Conservation (phyloP, 2,888 invertebrate species). For the Sycophila texana region DNA sequence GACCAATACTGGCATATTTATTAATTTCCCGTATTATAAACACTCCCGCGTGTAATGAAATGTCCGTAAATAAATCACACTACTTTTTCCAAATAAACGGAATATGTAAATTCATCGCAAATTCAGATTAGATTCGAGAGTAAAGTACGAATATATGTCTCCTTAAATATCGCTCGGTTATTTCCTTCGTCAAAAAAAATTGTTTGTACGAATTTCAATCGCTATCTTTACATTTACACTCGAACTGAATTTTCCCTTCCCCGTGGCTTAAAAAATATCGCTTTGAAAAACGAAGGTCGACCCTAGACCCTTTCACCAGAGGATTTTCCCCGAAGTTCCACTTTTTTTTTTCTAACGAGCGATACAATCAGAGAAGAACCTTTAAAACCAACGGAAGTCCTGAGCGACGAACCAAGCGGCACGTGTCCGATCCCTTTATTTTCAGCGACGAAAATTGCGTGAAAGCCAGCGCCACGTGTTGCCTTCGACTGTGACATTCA, state of each 20-base stretch:
- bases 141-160: no score
- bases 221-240: no score
- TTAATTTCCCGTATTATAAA: slow-evolving; percentile 7
- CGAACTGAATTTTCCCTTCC: neutral
- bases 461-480: slow-evolving; percentile 42
- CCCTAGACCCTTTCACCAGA: slow-evolving; percentile 23
- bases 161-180: no score
- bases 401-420: neutral
- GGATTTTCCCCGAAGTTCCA: neutral
- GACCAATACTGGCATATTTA: slow-evolving; percentile 1
- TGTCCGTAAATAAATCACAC: neutral
- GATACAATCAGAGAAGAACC: slow-evolving; percentile 2
- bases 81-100: neutral
- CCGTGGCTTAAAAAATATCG: neutral
- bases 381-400: slow-evolving; percentile 33
- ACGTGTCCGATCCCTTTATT: slow-evolving; percentile 10
- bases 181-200: slow-evolving; percentile 1
- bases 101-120: neutral
- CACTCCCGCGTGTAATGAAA: neutral
- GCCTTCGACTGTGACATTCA: neutral
- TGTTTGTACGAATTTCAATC: slow-evolving; percentile 1
- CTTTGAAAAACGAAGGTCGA: neutral
- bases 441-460: slow-evolving; percentile 31
- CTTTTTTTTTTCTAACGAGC: neutral
- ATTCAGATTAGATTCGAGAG: no score